Conservation (phyloP, 2,888 invertebrate genomes). For the Entomobrya proxima region DNA sequence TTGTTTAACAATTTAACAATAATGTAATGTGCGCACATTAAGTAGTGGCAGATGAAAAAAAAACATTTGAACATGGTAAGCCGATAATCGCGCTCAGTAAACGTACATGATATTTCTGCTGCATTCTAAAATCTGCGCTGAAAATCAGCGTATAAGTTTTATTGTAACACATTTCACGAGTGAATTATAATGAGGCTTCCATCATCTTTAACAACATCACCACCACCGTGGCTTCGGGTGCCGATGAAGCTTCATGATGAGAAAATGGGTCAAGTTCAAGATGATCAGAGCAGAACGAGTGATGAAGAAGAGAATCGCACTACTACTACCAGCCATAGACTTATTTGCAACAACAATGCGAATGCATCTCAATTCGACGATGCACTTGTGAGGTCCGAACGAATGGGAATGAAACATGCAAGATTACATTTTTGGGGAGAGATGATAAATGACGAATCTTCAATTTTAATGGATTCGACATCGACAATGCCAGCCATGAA, state of each 20-base stretch:
- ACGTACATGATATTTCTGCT: background rate
- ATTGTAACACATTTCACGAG: conserved; percentile 68
- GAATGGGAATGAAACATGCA: conserved; percentile 50
- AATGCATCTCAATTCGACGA: background rate
- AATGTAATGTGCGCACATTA: conserved; percentile 42
- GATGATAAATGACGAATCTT: conserved; percentile 12
- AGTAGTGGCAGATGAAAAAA: background rate
- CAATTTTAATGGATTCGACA: conserved; percentile 52
- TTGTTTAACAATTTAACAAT: conserved; percentile 49
- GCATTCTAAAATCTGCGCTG: conserved; percentile 11
- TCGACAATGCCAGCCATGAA: conserved; percentile 25
- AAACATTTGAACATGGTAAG: too few relatives aligned
- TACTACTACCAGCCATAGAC: background rate
- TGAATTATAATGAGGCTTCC: conserved; percentile 68
- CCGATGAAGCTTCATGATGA: conserved; percentile 53
- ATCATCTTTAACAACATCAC: conserved; percentile 44
- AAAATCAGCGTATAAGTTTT: conserved; percentile 41
- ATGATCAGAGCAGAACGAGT: conserved; percentile 68
- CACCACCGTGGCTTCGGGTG: conserved; percentile 55
- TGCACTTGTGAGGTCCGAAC: conserved; percentile 27
- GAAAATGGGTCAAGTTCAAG: conserved; percentile 69
- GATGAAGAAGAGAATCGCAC: conserved; percentile 38
- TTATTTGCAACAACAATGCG: background rate
- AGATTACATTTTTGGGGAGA: conserved; percentile 14
- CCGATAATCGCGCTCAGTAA: too few relatives aligned